phyloP scores from a whole-genome alignment of 1,140 invertebrate species.

The honey bee (Apis mellifera) region DNA sequence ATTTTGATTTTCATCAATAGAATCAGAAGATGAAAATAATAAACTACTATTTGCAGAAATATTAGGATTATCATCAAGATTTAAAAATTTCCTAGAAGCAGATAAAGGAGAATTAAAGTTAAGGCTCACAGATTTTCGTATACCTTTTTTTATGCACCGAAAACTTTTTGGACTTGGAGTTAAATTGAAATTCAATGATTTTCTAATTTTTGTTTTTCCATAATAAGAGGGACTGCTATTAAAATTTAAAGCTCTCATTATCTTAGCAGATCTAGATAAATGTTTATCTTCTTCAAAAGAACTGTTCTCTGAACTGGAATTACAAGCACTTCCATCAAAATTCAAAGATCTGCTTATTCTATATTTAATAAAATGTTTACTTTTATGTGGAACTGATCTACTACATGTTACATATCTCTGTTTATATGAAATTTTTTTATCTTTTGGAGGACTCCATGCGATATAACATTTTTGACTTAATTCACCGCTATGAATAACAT shows the following conservation, averaged over 20 bases:
- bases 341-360: slow-evolving; percentile 71
- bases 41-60: slow-evolving; percentile 60
- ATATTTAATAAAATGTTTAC: slow-evolving; percentile 52
- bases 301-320: slow-evolving; percentile 49
- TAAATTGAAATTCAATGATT: slow-evolving; percentile 72
- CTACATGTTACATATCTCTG: slow-evolving; percentile 60
- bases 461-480: slow-evolving; percentile 54
- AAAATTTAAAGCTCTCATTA: slow-evolving; percentile 72
- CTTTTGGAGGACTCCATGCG: slow-evolving; percentile 59
- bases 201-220: slow-evolving; percentile 69
- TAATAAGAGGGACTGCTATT: slow-evolving; percentile 59
- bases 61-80: slow-evolving; percentile 57
- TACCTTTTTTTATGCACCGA: slow-evolving; percentile 33
- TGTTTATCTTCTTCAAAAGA: slow-evolving; percentile 51
- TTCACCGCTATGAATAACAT: slow-evolving; percentile 53
- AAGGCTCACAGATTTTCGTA: slow-evolving; percentile 36
- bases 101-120: slow-evolving; percentile 59
- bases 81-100: slow-evolving; percentile 62
- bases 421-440: slow-evolving; percentile 56
- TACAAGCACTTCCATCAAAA: slow-evolving; percentile 67
- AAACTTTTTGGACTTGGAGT: slow-evolving; percentile 68
- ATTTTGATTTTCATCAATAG: slow-evolving; percentile 77
- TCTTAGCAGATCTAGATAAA: slow-evolving; percentile 74
- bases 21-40: slow-evolving; percentile 65
- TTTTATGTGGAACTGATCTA: slow-evolving; percentile 64